phyloP scores from a whole-genome alignment of 2,888 invertebrate species.

The Lydus trimaculatus region DNA sequence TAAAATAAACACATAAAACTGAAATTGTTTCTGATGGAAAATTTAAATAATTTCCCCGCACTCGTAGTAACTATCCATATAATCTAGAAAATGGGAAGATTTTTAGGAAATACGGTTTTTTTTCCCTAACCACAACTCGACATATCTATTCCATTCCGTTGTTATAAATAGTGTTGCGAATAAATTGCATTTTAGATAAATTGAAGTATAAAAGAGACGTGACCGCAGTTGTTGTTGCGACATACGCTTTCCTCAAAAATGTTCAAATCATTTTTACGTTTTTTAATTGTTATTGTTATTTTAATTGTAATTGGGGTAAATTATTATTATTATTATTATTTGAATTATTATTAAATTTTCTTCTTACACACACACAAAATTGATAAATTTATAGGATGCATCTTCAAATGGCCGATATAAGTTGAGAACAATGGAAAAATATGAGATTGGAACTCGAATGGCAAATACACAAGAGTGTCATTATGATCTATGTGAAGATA shows the following conservation, averaged over 20 bases:
- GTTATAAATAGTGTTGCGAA: not conserved
- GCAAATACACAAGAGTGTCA: not conserved
- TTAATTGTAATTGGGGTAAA: not conserved
- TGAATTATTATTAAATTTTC: no score
- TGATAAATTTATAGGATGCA: not conserved
- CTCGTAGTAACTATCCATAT: not conserved
- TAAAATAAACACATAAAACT: no score
- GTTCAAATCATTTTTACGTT: not conserved
- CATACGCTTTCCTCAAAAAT: no score
- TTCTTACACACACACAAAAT: not conserved
- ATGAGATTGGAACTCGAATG: not conserved
- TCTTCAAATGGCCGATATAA: not conserved
- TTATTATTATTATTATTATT: not conserved
- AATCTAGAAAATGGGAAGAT: not conserved
- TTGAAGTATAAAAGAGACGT: not conserved
- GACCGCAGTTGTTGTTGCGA: not conserved
- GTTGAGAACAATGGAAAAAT: not conserved
- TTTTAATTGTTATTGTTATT: not conserved
- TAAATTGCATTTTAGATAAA: not conserved
- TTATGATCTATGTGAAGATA: not conserved
- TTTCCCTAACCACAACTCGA: not conserved
- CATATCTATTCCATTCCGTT: not conserved
- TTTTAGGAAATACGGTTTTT: conserved; percentile 2
- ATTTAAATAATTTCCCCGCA: not conserved
- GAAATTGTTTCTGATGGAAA: no score